These are phyloP conservation scores for Uromys caudimaculatus DNA, from an alignment of 2,797 vertebrate species.

Conservation along the genomic window DNA sequence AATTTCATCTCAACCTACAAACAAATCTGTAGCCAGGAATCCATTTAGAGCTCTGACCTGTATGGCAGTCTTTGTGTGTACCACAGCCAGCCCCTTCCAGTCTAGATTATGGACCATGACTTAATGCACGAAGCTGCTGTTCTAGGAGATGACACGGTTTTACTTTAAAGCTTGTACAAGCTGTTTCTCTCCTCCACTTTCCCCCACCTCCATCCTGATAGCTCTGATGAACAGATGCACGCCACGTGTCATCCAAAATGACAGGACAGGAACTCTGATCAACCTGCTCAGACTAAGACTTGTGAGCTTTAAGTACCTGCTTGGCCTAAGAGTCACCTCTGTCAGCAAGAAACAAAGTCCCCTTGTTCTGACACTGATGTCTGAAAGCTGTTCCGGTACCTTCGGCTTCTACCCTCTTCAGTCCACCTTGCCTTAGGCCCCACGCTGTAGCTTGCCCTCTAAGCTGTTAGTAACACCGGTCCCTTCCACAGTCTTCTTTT, in stretches of 20 bases:
- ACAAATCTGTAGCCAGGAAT: background rate
- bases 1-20: background rate
- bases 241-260: background rate
- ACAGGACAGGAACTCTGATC: background rate
- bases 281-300: background rate
- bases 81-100: background rate
- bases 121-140: background rate
- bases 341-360: background rate
- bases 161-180: background rate
- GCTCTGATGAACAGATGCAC: background rate
- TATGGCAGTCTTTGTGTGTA: background rate
- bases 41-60: background rate
- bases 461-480: background rate
- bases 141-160: background rate
- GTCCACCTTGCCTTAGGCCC: background rate
- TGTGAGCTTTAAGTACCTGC: background rate
- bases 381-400: background rate
- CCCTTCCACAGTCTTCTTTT: background rate
- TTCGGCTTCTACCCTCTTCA: background rate
- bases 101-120: background rate
- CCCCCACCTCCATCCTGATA: background rate
- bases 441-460: background rate
- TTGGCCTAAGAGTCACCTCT: background rate
- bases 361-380: background rate
- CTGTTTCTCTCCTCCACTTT: background rate